Evolutionary conservation across 2,113 vertebrate genomes (phyloP).

Genomic region (Neolamprologus falcicula): DNA sequence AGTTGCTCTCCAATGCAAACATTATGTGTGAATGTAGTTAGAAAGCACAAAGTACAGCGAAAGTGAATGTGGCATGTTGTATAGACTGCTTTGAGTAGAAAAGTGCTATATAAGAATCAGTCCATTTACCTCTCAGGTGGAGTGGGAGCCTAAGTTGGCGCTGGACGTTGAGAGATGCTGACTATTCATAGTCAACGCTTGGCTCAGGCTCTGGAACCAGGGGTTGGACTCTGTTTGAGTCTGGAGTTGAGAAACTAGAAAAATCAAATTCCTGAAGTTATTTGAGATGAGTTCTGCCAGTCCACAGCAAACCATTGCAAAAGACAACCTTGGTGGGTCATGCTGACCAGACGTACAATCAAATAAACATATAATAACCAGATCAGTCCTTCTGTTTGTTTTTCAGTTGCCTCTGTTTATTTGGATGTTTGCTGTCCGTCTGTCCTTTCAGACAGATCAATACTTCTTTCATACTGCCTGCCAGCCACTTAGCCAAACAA

Average conservation of each 20-base stretch:
- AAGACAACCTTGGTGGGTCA: background rate
- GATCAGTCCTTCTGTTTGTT: background rate
- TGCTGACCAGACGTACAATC: slow-evolving; percentile 1
- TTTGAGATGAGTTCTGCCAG: background rate
- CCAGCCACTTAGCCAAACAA: background rate
- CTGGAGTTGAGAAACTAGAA: background rate
- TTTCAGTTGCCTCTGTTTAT: background rate
- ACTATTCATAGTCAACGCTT: background rate
- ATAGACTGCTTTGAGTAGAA: background rate
- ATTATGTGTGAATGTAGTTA: background rate
- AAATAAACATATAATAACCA: slow-evolving; percentile 17
- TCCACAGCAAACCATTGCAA: background rate
- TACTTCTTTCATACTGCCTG: background rate
- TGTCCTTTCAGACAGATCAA: slow-evolving; percentile 43
- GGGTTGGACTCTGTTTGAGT: background rate
- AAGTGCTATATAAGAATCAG: background rate
- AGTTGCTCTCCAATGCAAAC: background rate
- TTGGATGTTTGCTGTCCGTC: slow-evolving; percentile 51
- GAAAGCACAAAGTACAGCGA: background rate
- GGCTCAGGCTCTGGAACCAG: background rate
- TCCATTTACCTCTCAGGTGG: background rate
- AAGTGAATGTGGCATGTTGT: background rate
- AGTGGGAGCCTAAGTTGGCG: accelerated
- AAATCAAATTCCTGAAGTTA: background rate
- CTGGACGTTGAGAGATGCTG: background rate